Evolutionary conservation across 2,797 vertebrate genomes (phyloP), one percentile per base, ranked within the genome.

Genomic region (Myotis pilosus): DNA sequence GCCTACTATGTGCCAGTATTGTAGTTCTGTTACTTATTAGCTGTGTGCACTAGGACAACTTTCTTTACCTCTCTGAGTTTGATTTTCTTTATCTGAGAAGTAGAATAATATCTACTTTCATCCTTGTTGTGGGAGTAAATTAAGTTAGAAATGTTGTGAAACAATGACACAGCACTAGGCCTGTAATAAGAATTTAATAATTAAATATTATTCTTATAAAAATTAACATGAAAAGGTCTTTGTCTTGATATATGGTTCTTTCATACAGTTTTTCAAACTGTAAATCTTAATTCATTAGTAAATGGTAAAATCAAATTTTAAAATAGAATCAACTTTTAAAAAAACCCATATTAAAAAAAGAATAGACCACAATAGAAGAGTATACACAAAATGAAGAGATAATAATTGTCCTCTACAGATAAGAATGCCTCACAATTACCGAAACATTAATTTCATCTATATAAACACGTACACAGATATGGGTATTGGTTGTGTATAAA

Each of bases 161-260:
- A 9, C 6, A 68, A 10, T 25, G 19, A 15, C 28, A 69, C 19
- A n/a, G 25, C 10, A 7, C 6, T 15, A 53, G 22, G 3, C 11
- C 25, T 47, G 28, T 22, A 22, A 20, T 66, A 66, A 89, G 7
- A n/a, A 75, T 19, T 53, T 66, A 92, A 69, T 74, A 55, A 72
- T 74, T 64, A 84, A 81, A 64, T 49, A 8, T 72, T 85, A 62
- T 80, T 95, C 41, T 96, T 57, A 36, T 3, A 66, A 47, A 94
- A 64, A 57, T 92, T 78, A 64, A 74, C 49, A 85, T 25, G 20
- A 69, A 82, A 86, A 88, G 7, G 1, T 22, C 28, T 89, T 80
- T 81, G 8, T 72, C 33, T 8, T 82, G 19, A 80, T 6, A 74
- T 23, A 20, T n/a, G 5, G 19, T 88, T 84, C 33, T 92, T 90